phyloP scores from a whole-genome alignment of 1,140 invertebrate genomes.

The Drosophila kikkawai region DNA sequence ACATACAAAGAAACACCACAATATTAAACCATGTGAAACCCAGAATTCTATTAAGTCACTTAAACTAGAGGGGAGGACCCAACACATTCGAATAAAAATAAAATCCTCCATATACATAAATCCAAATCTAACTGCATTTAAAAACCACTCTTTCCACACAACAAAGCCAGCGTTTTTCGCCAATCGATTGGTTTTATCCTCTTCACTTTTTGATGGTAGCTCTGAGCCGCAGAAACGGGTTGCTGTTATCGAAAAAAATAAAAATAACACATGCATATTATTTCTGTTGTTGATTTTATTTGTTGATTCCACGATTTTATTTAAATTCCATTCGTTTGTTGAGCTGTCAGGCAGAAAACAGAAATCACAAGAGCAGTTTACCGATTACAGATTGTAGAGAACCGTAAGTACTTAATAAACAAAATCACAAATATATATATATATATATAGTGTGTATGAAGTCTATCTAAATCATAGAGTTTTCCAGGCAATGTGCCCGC shows the following conservation, averaged over 20 bases:
- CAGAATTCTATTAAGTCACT: conserved; percentile 71
- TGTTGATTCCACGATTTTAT: conserved; percentile 11
- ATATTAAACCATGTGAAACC: conserved; percentile 61
- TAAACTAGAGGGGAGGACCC: conserved; percentile 44
- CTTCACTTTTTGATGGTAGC: conserved; percentile 7
- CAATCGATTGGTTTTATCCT: conserved; percentile 15
- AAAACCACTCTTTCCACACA: conserved; percentile 34
- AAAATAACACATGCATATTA: conserved; percentile 1
- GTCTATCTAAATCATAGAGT: conserved; percentile 63
- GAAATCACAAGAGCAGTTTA: conserved; percentile 28
- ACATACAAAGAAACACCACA: conserved; percentile 51
- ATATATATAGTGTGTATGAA: conserved; percentile 43
- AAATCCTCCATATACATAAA: conserved; percentile 42
- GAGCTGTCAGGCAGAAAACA: conserved; percentile 42
- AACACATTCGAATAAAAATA: conserved; percentile 24
- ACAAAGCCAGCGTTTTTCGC: conserved; percentile 17
- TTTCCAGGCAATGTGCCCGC: conserved; percentile 66
- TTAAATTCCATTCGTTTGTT: conserved; percentile 17
- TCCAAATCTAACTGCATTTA: conserved; percentile 47
- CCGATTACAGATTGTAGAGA: conserved; percentile 40
- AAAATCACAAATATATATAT: conserved; percentile 1
- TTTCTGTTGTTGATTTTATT: conserved; percentile 23
- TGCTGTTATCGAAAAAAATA: conserved; percentile 3
- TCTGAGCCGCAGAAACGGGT: conserved; percentile 8
- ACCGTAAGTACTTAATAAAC: conserved; percentile 59